These are phyloP conservation scores for Drosophila leontia DNA, from an alignment of 1,140 invertebrate species.

Conservation along the genomic window DNA sequence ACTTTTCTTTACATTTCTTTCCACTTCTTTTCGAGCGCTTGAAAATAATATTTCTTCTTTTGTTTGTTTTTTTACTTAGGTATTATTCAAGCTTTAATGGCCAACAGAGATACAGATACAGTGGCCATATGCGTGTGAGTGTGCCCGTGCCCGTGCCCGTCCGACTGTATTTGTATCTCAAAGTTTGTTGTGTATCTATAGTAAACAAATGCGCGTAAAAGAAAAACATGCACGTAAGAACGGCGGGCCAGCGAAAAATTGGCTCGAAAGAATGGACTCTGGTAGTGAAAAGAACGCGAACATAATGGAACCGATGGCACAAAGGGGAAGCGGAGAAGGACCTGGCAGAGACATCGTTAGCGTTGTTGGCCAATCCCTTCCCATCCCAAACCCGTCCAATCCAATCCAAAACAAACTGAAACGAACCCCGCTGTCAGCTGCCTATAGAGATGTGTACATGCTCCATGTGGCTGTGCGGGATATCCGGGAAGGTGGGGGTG, in stretches of 20 bases:
- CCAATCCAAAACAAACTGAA: constrained; percentile 44
- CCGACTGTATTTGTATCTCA: constrained; percentile 56
- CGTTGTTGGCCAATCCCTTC: constrained; percentile 24
- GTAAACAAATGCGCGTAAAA: constrained; percentile 80
- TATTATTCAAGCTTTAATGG: constrained; percentile 74
- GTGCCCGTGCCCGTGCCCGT: constrained; percentile 9
- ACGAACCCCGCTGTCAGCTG: constrained; percentile 38
- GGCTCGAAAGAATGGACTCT: constrained; percentile 47
- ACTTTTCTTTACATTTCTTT: constrained; percentile 47
- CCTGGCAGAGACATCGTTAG: constrained; percentile 51
- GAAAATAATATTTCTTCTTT: constrained; percentile 37
- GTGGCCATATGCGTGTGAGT: constrained; percentile 19
- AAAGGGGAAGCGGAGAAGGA: constrained; percentile 28
- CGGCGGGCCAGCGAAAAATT: constrained; percentile 52
- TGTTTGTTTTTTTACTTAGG: constrained; percentile 63
- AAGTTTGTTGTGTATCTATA: constrained; percentile 71
- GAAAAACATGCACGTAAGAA: constrained; percentile 75
- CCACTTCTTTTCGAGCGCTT: constrained; percentile 12
- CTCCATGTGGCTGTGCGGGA: constrained; percentile 44
- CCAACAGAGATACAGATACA: constrained; percentile 45
- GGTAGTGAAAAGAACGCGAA: constrained; percentile 40
- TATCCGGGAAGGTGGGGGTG: background rate
- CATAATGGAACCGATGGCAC: constrained; percentile 28
- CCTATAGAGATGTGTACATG: constrained; percentile 63
- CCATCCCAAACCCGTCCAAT: constrained; percentile 21